These are phyloP conservation scores for Pseudomyrmex sp. DNA, from an alignment of 1,140 invertebrate species.

Conservation along the genomic window DNA sequence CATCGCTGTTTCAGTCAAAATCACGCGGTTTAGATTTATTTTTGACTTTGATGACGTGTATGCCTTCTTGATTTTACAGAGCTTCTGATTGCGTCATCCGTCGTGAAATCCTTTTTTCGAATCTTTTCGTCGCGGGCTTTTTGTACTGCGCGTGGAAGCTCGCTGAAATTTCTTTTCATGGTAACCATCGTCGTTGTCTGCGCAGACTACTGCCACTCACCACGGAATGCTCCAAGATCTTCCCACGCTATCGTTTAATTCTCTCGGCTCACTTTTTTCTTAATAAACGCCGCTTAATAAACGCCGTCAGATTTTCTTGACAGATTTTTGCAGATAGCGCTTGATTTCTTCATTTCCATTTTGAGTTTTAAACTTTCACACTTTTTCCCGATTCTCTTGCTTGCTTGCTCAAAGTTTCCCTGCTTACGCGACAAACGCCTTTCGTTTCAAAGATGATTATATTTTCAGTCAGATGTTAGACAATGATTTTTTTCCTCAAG, in stretches of 20 bases:
- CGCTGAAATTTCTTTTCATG: constrained; percentile 50
- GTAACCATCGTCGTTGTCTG: constrained; percentile 26
- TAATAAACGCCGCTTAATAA: constrained; percentile 20
- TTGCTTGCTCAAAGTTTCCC: constrained; percentile 1
- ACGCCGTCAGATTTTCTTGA: constrained; percentile 34
- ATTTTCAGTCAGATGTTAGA: constrained; percentile 40
- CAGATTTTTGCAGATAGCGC: constrained; percentile 3
- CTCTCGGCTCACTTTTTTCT: constrained; percentile 25
- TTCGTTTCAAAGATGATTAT: constrained; percentile 52
- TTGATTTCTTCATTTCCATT: constrained; percentile 26
- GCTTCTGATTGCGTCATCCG: constrained; percentile 48
- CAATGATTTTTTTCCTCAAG: constrained; percentile 18
- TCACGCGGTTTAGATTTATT: background rate
- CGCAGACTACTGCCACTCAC: background rate
- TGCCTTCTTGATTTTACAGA: constrained; percentile 62
- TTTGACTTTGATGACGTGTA: background rate
- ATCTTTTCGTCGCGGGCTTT: constrained; percentile 29
- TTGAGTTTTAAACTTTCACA: constrained; percentile 38
- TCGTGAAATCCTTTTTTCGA: constrained; percentile 54
- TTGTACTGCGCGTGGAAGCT: constrained; percentile 16
- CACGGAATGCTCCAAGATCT: constrained; percentile 1
- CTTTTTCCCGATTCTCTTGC: background rate
- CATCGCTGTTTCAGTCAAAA: too few species aligned
- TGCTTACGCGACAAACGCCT: background rate
- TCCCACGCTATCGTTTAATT: constrained; percentile 47